These are phyloP conservation scores for Menidia menidia DNA, from an alignment of 2,797 vertebrate species.

Conservation along the genomic window DNA sequence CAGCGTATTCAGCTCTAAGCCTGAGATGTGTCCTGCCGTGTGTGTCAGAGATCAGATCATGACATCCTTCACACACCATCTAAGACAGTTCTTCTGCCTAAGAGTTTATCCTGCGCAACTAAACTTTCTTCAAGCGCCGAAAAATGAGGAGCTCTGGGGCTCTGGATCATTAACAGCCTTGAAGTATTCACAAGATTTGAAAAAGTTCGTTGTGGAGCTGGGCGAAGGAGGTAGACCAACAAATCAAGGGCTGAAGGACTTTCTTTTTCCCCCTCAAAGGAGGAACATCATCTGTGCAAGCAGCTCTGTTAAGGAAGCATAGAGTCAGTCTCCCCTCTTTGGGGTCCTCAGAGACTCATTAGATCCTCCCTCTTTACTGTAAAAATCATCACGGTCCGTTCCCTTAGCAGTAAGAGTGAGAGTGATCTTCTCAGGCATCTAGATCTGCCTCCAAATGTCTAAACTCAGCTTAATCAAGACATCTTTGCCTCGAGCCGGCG, in stretches of 20 bases:
- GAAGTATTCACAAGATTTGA: conserved; percentile 20
- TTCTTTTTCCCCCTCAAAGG: conserved; percentile 25
- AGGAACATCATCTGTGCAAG: conserved; percentile 46
- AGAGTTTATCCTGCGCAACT: not conserved
- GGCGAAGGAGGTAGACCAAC: conserved; percentile 18
- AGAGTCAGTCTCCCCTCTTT: conserved; percentile 39
- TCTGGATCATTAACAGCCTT: conserved; percentile 19
- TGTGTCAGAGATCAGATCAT: conserved; percentile 28
- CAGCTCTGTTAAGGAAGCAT: conserved; percentile 40
- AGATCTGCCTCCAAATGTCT: conserved; percentile 38
- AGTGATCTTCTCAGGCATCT: conserved; percentile 42
- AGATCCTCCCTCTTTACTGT: conserved; percentile 60
- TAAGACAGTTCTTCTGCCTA: conserved; percentile 33
- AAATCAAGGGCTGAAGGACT: conserved; percentile 15
- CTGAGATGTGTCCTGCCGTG: conserved; percentile 32
- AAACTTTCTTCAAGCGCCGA: conserved; percentile 6
- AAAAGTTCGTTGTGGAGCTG: conserved; percentile 30
- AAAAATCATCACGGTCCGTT: conserved; percentile 51
- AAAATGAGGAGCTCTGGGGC: not conserved
- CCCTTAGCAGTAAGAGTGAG: conserved; percentile 38
- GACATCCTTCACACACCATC: conserved; percentile 18
- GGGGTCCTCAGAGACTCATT: conserved; percentile 64
- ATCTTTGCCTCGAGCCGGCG: conserved; percentile 33
- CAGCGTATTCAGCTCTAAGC: conserved; percentile 7
- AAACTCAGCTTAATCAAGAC: conserved; percentile 57